phyloP scores from a whole-genome alignment of 1,140 invertebrate genomes.

The Nephotettix cincticeps region DNA sequence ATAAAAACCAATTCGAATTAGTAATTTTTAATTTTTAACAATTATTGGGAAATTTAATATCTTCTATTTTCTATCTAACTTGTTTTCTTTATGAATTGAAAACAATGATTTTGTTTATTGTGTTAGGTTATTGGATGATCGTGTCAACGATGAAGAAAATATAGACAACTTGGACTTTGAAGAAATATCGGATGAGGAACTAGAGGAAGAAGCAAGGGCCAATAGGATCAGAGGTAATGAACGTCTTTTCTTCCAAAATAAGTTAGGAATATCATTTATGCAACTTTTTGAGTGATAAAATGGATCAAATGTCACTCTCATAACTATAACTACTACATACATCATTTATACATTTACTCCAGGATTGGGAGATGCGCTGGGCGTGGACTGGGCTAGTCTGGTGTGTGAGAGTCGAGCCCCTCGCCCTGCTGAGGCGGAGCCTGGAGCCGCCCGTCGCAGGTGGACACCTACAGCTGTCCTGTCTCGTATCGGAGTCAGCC shows the following conservation, averaged over 20 bases:
- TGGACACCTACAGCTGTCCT: constrained; percentile 74
- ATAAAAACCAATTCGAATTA: no score
- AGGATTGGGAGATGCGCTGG: constrained; percentile 81
- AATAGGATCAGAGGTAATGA: constrained; percentile 38
- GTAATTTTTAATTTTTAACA: no score
- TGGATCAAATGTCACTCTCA: not conserved
- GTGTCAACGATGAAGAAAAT: constrained; percentile 62
- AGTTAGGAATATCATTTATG: no score
- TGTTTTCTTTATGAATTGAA: no score
- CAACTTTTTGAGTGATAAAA: no score
- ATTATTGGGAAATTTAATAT: no score
- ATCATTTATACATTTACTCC: no score
- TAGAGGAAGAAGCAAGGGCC: constrained; percentile 66
- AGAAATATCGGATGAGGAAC: constrained; percentile 85
- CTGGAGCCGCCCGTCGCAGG: constrained; percentile 61
- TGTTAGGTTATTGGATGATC: constrained; percentile 28
- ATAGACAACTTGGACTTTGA: constrained; percentile 80
- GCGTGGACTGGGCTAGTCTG: constrained; percentile 90
- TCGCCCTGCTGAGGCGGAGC: constrained; percentile 47
- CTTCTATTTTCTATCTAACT: no score
- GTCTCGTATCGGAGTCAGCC: constrained; percentile 68
- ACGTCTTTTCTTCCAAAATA: no score
- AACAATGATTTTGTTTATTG: no score
- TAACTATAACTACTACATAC: not conserved
- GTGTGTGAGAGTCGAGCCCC: constrained; percentile 69